Evolutionary conservation across 2,113 vertebrate genomes (phyloP).

Genomic region (Phocoena sinus): DNA sequence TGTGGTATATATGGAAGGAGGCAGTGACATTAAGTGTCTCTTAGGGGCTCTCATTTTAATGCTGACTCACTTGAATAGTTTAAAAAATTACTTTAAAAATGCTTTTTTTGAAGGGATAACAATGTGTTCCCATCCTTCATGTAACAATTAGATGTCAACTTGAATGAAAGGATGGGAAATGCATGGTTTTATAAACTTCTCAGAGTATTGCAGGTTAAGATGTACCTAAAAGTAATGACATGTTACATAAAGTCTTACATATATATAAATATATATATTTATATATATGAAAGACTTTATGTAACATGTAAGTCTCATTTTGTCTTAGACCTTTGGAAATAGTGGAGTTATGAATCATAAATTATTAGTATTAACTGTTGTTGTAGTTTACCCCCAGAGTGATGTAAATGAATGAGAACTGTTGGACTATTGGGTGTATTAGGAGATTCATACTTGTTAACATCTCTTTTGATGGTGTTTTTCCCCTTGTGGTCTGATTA

Average conservation of each 20-base stretch:
- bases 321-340: neutral
- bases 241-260: neutral
- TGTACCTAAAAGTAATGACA: neutral
- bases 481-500: neutral
- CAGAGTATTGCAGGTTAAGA: neutral
- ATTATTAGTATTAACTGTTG: neutral
- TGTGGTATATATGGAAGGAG: neutral
- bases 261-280: too few relatives aligned
- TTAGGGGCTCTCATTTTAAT: neutral
- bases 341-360: neutral
- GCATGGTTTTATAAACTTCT: neutral
- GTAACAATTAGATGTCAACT: neutral
- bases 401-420: neutral
- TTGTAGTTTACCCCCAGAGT: neutral
- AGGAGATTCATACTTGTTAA: neutral
- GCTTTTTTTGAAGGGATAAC: neutral
- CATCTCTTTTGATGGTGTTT: neutral
- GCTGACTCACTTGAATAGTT: neutral
- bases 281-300: too few relatives aligned
- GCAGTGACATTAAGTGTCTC: neutral
- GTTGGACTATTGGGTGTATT: neutral
- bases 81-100: constrained; percentile 10
- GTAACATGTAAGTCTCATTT: neutral
- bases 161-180: neutral
- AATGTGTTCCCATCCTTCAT: neutral